Percentiles rank a stretch among this genome's conserved stretches.
These are phyloP conservation scores for Drosophila cracens DNA, from an alignment of 2,888 invertebrate genomes.

Conservation along the genomic window DNA sequence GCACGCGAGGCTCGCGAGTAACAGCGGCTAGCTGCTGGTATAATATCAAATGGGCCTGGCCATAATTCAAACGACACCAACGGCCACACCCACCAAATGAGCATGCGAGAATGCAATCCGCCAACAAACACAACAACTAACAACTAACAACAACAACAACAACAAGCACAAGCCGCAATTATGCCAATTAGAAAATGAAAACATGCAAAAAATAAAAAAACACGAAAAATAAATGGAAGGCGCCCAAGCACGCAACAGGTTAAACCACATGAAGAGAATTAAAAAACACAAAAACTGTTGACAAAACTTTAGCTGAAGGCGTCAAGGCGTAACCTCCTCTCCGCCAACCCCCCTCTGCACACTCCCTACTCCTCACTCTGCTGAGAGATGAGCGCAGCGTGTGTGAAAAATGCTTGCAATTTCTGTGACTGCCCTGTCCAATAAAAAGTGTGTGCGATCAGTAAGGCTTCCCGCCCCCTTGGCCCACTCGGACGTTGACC, in stretches of 20 bases:
- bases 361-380: not conserved
- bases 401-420: slow-evolving; percentile 65
- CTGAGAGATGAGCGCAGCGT: slow-evolving; percentile 40
- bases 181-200: slow-evolving; percentile 79
- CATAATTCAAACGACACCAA: slow-evolving; percentile 64
- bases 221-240: slow-evolving; percentile 13
- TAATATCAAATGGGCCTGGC: slow-evolving; percentile 54
- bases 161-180: slow-evolving; percentile 59
- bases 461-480: slow-evolving; percentile 53
- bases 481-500: slow-evolving; percentile 62
- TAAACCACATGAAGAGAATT: slow-evolving; percentile 29
- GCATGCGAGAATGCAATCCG: slow-evolving; percentile 72
- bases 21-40: slow-evolving; percentile 19
- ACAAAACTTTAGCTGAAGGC: slow-evolving; percentile 67
- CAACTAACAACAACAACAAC: slow-evolving; percentile 35
- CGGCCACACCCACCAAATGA: slow-evolving; percentile 61
- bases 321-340: slow-evolving; percentile 59
- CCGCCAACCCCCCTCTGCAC: not conserved
- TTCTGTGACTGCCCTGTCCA: slow-evolving; percentile 52
- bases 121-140: slow-evolving; percentile 31
- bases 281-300: slow-evolving; percentile 45
- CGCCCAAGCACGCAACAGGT: slow-evolving; percentile 68
- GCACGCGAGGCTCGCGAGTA: slow-evolving; percentile 18
- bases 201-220: slow-evolving; percentile 47
- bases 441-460: slow-evolving; percentile 23